Percentiles rank a stretch among this genome's conserved stretches.
Conservation (phyloP, 2,113 vertebrate genomes). For the Periophthalmodon schlosseri region DNA sequence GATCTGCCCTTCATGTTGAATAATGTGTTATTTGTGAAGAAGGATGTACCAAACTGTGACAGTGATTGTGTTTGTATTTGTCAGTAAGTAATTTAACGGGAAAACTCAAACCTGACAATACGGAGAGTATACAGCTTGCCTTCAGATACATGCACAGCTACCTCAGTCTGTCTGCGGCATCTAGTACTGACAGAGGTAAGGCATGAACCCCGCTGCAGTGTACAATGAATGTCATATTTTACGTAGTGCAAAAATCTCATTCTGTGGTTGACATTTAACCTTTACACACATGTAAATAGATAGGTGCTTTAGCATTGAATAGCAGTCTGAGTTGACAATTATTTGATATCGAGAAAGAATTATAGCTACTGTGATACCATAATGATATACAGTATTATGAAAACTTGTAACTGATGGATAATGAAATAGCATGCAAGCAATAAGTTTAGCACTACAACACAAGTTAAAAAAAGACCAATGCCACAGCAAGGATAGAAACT, state of each 20-base stretch:
- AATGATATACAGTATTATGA: too few species aligned
- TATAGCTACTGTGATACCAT: too few species aligned
- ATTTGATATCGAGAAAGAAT: not conserved
- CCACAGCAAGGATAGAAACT: too few species aligned
- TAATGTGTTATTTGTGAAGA: conserved; percentile 20
- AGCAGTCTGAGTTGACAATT: too few species aligned
- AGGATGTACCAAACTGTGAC: conserved; percentile 2
- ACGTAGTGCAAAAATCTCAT: not conserved
- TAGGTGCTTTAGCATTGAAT: not conserved
- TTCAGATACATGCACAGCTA: conserved; percentile 90
- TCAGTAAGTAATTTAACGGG: conserved; percentile 89
- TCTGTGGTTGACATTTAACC: too few species aligned
- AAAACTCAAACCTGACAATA: conserved; percentile 74
- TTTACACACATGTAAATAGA: too few species aligned
- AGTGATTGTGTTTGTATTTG: conserved; percentile 42
- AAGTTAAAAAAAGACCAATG: too few species aligned
- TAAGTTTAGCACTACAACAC: too few species aligned
- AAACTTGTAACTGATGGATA: not conserved
- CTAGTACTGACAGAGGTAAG: conserved; percentile 87
- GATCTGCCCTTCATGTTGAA: conserved; percentile 5
- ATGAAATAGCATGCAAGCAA: not conserved
- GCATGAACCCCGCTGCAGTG: not conserved
- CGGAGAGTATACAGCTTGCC: conserved; percentile 84
- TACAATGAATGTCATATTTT: not conserved
- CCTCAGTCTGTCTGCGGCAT: conserved; percentile 80